Evolutionary conservation across 1,140 invertebrate genomes (phyloP).

Genomic region (Drosophila micromelanica): DNA sequence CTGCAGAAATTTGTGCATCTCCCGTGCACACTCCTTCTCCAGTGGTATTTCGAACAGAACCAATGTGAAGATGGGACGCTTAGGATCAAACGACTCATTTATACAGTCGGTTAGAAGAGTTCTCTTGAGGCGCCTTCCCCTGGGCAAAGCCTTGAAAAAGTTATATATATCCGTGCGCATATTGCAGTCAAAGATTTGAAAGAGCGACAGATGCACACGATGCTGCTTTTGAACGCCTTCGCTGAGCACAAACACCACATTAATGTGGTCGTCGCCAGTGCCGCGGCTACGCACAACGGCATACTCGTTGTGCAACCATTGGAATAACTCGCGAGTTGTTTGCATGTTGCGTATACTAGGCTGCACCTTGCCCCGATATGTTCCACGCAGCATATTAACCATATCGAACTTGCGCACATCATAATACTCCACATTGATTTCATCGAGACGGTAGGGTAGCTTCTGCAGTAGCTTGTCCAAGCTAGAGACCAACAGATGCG

Average conservation of each 20-base stretch:
- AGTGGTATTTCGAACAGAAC: constrained; percentile 64
- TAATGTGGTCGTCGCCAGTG: constrained; percentile 63
- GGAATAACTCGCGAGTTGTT: constrained; percentile 59
- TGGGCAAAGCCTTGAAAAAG: constrained; percentile 50
- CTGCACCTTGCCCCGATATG: neutral
- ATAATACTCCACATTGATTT: constrained; percentile 61
- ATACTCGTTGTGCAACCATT: constrained; percentile 64
- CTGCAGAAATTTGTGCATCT: constrained; percentile 50
- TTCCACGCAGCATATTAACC: constrained; percentile 51
- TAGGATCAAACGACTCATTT: constrained; percentile 59
- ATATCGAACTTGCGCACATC: constrained; percentile 74
- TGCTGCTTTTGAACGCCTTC: constrained; percentile 16
- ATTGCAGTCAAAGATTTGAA: constrained; percentile 53
- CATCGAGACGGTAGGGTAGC: constrained; percentile 33
- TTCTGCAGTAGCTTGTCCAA: constrained; percentile 53
- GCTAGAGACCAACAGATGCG: constrained; percentile 57
- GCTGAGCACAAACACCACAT: constrained; percentile 54
- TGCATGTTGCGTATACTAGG: constrained; percentile 19
- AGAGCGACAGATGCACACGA: constrained; percentile 52
- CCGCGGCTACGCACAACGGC: constrained; percentile 22
- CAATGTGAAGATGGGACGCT: constrained; percentile 31
- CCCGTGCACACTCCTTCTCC: constrained; percentile 17
- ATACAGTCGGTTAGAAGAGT: constrained; percentile 63
- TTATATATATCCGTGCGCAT: constrained; percentile 47
- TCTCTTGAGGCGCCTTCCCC: constrained; percentile 18